phyloP scores from a whole-genome alignment of 1,140 invertebrate genomes.

The Drosophila sulfurigaster region DNA sequence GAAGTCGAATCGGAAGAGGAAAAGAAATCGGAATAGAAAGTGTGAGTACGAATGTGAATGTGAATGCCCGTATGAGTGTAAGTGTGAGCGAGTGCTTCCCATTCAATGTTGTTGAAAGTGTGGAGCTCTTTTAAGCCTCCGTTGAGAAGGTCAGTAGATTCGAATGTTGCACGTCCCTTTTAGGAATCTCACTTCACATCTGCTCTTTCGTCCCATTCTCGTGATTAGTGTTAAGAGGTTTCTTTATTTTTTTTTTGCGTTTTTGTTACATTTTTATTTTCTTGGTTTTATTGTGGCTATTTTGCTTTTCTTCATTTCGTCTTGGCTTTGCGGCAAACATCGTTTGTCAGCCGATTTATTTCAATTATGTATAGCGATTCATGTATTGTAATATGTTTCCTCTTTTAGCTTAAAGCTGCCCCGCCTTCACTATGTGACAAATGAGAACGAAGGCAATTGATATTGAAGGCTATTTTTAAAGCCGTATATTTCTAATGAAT shows the following conservation, averaged over 20 bases:
- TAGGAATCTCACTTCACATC: background rate
- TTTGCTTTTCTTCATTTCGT: constrained; percentile 40
- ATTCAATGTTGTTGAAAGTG: constrained; percentile 21
- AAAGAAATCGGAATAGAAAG: constrained; percentile 61
- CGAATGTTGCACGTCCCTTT: constrained; percentile 9
- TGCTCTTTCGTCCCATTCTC: constrained; percentile 9
- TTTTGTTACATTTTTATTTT: constrained; percentile 37
- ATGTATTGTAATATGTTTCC: constrained; percentile 34
- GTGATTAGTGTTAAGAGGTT: constrained; percentile 74
- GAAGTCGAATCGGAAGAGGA: constrained; percentile 65
- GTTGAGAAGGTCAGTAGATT: constrained; percentile 30
- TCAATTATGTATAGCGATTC: constrained; percentile 64
- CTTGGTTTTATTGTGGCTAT: constrained; percentile 37
- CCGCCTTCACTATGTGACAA: background rate
- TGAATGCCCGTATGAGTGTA: background rate
- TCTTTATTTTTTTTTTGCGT: constrained; percentile 30
- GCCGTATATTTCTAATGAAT: too few species aligned
- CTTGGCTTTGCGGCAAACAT: constrained; percentile 41
- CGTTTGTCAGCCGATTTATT: constrained; percentile 79
- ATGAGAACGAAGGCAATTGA: background rate
- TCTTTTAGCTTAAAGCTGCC: constrained; percentile 15
- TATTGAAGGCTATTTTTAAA: background rate
- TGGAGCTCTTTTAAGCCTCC: constrained; percentile 25
- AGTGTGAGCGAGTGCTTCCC: constrained; percentile 8
- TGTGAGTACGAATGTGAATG: constrained; percentile 35